Base-by-base conservation (phyloP, 2,797 vertebrate genomes). In the Typhlichthys subterraneus region DNA sequence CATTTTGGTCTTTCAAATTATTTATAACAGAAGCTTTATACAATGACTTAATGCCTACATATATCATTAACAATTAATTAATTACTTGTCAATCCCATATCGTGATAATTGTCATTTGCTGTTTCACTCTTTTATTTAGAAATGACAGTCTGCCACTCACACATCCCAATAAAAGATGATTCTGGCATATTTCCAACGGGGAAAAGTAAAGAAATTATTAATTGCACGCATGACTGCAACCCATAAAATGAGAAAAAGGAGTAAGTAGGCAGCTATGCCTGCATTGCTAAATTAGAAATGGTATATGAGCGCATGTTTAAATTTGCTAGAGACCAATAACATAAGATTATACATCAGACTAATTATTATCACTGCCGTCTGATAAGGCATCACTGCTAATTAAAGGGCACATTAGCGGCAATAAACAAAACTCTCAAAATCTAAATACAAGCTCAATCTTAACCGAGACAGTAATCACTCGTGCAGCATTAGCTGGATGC, bases 21-120 rank as follows among this genome's bases (percentile, higher is more conserved):
- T 76, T 83, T 81, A 77, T 82, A 82, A 83, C 67, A 50, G 48
- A 68, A 45, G 56, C 72, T 76, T 79, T 56, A 62, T 38, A 38
- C 60, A 59, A 73, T 79, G 70, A 81, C 61, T 79, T 69, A 89
- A 78, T 67, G 59, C 71, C 85, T 75, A 72, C 49, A 1, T 81
- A 70, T 70, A 78, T 72, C 68, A 87, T 87, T 85, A 79, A 54
- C 65, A 81, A 80, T 85, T 71, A 80, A 90, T 87, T 75, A 88
- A 90, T 88, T 80, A 81, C 80, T 77, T 81, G 83, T 81, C 87
- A 89, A 79, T 86, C 76, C 76, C 75, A 82, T 81, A 75, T 78
- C 73, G 55, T 64, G 70, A 84, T 88, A 85, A 89, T 88, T 88
- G 81, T 77, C 31, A 80, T 85, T 84, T 52, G 54, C 58, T 71